phyloP scores from a whole-genome alignment of 1,140 invertebrate genomes.

The Papilio polyxenes region DNA sequence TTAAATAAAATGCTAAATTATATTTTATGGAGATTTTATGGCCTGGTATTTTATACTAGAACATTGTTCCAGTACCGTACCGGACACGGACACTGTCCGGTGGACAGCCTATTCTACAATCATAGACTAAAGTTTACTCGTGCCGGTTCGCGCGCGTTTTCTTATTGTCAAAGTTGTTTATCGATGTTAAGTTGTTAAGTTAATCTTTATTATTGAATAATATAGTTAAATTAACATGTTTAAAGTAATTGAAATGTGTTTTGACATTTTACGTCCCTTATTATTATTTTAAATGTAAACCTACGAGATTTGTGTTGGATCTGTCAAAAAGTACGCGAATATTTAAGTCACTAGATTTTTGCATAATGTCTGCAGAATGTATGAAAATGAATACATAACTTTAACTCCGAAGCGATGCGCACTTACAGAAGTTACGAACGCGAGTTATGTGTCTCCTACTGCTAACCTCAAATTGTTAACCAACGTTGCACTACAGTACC shows the following conservation, averaged over 20 bases:
- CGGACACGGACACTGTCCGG: too few species aligned
- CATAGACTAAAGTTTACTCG: neutral
- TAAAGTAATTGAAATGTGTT: conserved; percentile 18
- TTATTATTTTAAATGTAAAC: conserved; percentile 45
- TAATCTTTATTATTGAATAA: conserved; percentile 46
- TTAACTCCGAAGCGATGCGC: conserved; percentile 80
- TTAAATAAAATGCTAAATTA: neutral
- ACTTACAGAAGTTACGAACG: conserved; percentile 80
- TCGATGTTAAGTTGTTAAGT: conserved; percentile 54
- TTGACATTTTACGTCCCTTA: conserved; percentile 30
- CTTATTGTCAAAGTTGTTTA: conserved; percentile 74
- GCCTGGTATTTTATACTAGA: neutral
- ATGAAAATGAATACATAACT: conserved; percentile 77
- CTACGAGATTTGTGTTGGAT: conserved; percentile 62
- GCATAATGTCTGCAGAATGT: conserved; percentile 78
- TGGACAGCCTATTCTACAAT: neutral
- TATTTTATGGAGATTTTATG: neutral
- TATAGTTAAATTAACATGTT: conserved; percentile 27
- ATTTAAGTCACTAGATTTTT: conserved; percentile 62
- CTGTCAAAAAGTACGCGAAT: conserved; percentile 77
- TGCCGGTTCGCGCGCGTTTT: conserved; percentile 67
- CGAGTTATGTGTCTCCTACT: conserved; percentile 81
- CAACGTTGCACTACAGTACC: conserved; percentile 81
- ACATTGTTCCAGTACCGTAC: neutral
- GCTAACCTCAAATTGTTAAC: conserved; percentile 82